Percentiles rank a stretch among this genome's conserved stretches.
phyloP scores from a whole-genome alignment of 1,140 invertebrate species.

The Araneus ventricosus region DNA sequence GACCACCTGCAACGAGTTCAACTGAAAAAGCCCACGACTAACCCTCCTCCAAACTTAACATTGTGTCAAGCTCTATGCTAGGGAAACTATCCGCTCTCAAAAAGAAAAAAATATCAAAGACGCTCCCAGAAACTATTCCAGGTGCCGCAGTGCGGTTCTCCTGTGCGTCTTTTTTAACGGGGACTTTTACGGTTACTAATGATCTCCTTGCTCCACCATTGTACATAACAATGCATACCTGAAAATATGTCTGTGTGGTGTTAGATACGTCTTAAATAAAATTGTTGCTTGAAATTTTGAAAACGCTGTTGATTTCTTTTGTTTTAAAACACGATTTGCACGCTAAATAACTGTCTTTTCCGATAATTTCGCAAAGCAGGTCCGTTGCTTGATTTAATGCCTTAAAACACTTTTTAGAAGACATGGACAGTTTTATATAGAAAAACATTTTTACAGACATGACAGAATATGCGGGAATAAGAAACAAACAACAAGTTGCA shows the following conservation, averaged over 20 bases:
- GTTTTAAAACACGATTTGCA: neutral
- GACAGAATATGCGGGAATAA: too few species aligned
- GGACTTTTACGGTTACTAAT: neutral
- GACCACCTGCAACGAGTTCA: conserved; percentile 40
- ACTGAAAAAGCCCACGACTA: conserved; percentile 11
- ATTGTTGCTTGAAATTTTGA: conserved; percentile 8
- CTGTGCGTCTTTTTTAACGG: neutral
- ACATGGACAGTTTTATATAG: too few species aligned
- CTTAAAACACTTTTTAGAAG: too few species aligned
- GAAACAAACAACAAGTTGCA: too few species aligned
- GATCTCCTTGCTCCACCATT: conserved; percentile 14
- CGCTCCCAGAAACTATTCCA: neutral
- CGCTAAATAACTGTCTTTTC: too few species aligned
- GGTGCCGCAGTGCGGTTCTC: neutral
- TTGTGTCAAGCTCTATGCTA: conserved; percentile 14
- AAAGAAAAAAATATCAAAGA: neutral
- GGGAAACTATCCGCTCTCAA: neutral
- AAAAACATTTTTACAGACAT: too few species aligned
- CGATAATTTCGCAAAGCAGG: too few species aligned
- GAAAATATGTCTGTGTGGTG: conserved; percentile 11
- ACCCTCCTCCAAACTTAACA: neutral
- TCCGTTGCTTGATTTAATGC: too few species aligned
- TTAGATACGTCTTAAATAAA: conserved; percentile 29
- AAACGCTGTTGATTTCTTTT: neutral
- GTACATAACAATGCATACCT: neutral